Base-by-base conservation (phyloP, 2,888 invertebrate species). In the Auanema freiburgensis region DNA sequence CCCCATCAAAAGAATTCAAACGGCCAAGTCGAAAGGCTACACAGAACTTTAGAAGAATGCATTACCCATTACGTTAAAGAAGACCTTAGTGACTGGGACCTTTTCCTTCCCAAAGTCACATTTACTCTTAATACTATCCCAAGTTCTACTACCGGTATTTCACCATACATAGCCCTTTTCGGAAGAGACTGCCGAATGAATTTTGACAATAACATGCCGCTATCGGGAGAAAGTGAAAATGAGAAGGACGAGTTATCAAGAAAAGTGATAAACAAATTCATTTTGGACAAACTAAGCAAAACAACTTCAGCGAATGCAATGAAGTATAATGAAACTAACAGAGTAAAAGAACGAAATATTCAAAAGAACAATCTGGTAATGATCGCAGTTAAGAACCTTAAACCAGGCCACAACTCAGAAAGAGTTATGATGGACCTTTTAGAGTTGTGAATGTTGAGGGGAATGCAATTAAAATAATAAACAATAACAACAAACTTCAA, bases 81-180 rank as follows among this genome's bases (percentile, higher is more conserved):
- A 21, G 42, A 42, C 2, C 42, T 40, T 12, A 49, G 14, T 8
- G 52, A 63, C 21, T 63, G 63, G 63, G 63, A 63, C 41, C 18
- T 5, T 6, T 57, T 41, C 16, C 4, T 59, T 1, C 24, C 14
- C 16, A 21, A 51, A 16, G 59, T 59, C 2, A 55, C 59, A 1
- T 52, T 59, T 23, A 33, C 33, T 1, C 16, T 24, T 4, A 59
- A 59, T 18, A 53, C 25, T 12, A 5, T 16, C 4, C 18, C 23
- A 1, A 16, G 50, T 24, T n/a, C 33, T 16, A 59, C 59, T 2
- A 59, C 59, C 2, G 40, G 42, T 18, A 24, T 33, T 41, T 40
- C 40, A n/a, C 59, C 59, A 16, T 59, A 49, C 41, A 24, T 52
- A 14, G 14, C 52, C 2, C n/a, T 59, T 6, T 43, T 51, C 14